Base-by-base conservation (phyloP, 2,113 vertebrate genomes). In the Dipodomys ordii region DNA sequence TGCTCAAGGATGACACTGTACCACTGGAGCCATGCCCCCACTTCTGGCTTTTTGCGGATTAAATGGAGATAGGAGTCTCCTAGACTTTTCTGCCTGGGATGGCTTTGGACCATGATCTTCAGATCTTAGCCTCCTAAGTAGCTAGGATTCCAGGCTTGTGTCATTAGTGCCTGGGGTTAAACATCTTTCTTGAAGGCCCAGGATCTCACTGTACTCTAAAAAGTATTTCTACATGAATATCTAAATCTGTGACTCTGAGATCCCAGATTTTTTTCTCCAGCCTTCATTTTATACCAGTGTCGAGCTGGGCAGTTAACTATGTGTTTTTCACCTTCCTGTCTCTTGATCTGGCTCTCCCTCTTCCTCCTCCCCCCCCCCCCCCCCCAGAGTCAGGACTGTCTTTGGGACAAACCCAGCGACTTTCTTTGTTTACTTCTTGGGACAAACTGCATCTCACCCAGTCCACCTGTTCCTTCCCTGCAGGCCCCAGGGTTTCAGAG, bases 391-490 rank as follows among this genome's bases (percentile, higher is more conserved):
- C 25, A 15, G 32, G 32, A 65, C 44, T n/a, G 67, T 71, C 81
- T 73, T 39, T 49, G 74, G 80, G 79, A 84, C 94, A 86, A 46
- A 7, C 44, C 44, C 76, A 81, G 71, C 74, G 28, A 62, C 95
- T 72, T 84, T 90, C 95, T 97, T 96, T 97, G 94, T 96, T 96
- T 93, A 7, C 30, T 60, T 78, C 82, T 25, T 3, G 8, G 49
- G 74, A 60, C 44, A 27, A 57, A 87, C 65, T 5, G 65, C 44
- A 60, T 32, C 88, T 78, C 80, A 72, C 35, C 2, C 60, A 62
- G 84, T 95, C 96, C 97, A 98, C 98, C 98, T 98, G 97, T 93
- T 96, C 92, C 62, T 79, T 92, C 87, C 87, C 68, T 82, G 13
- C 71, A 93, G 78, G 64, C 44, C 4, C 49, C 57, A 78, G 9